Conservation (phyloP, 2,797 vertebrate genomes). For the Caiman crocodilus region DNA sequence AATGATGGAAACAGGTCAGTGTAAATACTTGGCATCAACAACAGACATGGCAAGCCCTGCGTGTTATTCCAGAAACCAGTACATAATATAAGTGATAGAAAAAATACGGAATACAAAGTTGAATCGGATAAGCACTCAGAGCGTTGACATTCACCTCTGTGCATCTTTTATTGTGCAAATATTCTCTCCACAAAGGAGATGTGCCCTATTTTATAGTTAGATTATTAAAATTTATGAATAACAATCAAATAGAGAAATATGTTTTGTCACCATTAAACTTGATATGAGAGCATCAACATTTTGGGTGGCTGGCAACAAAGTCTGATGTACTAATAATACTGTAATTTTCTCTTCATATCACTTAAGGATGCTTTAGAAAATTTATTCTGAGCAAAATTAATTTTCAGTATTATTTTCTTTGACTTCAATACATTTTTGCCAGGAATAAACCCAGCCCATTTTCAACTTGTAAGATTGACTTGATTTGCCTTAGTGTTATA, state of each 20-base stretch:
- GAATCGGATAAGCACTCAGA: slow-evolving; percentile 23
- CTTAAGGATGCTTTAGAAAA: slow-evolving; percentile 29
- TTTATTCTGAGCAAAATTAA: neutral
- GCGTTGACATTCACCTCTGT: neutral
- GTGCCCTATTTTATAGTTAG: neutral
- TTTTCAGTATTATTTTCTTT: neutral
- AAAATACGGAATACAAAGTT: slow-evolving; percentile 15
- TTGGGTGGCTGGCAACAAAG: neutral
- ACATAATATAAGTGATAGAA: neutral
- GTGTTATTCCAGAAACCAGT: slow-evolving; percentile 56
- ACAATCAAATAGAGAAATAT: slow-evolving; percentile 40
- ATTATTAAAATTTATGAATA: slow-evolving; percentile 43
- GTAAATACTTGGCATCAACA: slow-evolving; percentile 61
- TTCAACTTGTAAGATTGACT: slow-evolving; percentile 22
- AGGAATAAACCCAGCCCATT: neutral
- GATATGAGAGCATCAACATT: neutral
- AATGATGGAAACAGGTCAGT: slow-evolving; percentile 52
- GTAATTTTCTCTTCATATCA: neutral
- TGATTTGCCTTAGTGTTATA: slow-evolving; percentile 42
- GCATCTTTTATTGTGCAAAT: slow-evolving; percentile 46
- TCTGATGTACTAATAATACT: neutral
- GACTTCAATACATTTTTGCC: neutral
- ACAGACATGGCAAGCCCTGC: slow-evolving; percentile 1
- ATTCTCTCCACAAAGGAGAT: neutral
- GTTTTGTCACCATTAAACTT: slow-evolving; percentile 40